These are phyloP conservation scores for Aplochiton taeniatus DNA, from an alignment of 2,797 vertebrate genomes.

Conservation along the genomic window DNA sequence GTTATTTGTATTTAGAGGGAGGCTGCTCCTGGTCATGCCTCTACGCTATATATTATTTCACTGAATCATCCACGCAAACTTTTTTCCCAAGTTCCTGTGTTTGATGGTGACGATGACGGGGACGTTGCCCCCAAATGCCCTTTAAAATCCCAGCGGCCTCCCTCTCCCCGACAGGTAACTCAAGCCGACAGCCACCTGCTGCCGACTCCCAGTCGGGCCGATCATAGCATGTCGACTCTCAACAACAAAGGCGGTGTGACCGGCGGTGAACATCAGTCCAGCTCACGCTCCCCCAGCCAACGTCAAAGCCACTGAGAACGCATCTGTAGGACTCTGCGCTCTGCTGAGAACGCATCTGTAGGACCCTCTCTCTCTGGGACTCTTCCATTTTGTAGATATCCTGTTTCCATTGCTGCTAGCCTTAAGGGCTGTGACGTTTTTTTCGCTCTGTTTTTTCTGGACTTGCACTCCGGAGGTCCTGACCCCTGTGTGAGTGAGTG, in stretches of 20 bases:
- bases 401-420: conserved; percentile 48
- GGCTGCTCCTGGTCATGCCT: too few relatives aligned
- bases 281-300: conserved; percentile 29
- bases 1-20: too few relatives aligned
- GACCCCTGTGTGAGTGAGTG: conserved; percentile 62
- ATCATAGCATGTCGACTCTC: conserved; percentile 25
- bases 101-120: conserved; percentile 7
- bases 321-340: conserved; percentile 53
- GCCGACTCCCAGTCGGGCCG: conserved; percentile 27
- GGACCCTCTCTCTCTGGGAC: conserved; percentile 11
- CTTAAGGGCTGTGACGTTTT: conserved; percentile 51
- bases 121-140: conserved; percentile 30
- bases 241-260: conserved; percentile 52
- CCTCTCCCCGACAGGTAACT: conserved; percentile 44
- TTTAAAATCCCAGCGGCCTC: conserved; percentile 30
- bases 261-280: conserved; percentile 46
- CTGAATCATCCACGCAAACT: too few relatives aligned
- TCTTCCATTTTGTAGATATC: conserved; percentile 54
- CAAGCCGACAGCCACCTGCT: conserved; percentile 63
- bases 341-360: conserved; percentile 30
- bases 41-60: conserved; percentile 4
- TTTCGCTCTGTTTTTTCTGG: conserved; percentile 55
- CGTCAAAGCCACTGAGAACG: conserved; percentile 26
- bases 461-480: conserved; percentile 50
- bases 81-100: too few relatives aligned